Percentiles rank a stretch among this genome's conserved stretches.
phyloP scores from a whole-genome alignment of 1,140 invertebrate species.

The Lepidurus couesii region DNA sequence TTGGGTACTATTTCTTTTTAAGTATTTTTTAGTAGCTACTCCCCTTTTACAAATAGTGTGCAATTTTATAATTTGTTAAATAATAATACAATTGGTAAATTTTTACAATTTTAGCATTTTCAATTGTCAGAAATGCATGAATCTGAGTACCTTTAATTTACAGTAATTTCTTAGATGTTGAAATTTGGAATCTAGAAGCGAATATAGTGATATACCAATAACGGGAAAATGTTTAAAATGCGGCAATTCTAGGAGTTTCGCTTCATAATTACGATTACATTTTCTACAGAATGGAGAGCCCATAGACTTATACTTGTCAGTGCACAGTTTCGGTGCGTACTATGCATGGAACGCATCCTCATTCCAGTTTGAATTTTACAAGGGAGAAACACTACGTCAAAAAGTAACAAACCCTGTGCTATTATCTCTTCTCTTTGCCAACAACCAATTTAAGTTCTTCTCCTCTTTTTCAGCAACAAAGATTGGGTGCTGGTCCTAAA shows the following conservation, averaged over 20 bases:
- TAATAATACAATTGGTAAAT: too few relatives aligned
- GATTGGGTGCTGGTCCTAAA: conserved; percentile 26
- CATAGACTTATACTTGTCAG: conserved; percentile 34
- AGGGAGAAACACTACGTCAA: conserved; percentile 33
- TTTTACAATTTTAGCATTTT: too few relatives aligned
- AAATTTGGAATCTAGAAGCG: background rate
- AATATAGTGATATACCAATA: background rate
- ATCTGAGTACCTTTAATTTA: too few relatives aligned
- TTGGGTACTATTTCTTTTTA: too few relatives aligned
- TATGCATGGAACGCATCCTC: conserved; percentile 36
- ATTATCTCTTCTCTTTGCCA: background rate
- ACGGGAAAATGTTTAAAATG: background rate
- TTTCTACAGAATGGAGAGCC: conserved; percentile 33
- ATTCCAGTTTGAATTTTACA: conserved; percentile 33
- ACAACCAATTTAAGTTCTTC: background rate
- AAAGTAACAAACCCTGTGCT: conserved; percentile 12
- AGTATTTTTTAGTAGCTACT: too few relatives aligned
- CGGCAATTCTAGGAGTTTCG: background rate
- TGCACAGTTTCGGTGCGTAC: conserved; percentile 37
- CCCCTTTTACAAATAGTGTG: too few relatives aligned
- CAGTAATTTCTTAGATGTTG: background rate
- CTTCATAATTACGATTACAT: background rate
- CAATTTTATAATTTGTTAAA: too few relatives aligned
- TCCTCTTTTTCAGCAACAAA: background rate
- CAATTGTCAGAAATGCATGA: too few relatives aligned